Evolutionary conservation across 2,113 vertebrate genomes (phyloP), one percentile per base, ranked within the genome.

Genomic region (Eubucco bourcierii): DNA sequence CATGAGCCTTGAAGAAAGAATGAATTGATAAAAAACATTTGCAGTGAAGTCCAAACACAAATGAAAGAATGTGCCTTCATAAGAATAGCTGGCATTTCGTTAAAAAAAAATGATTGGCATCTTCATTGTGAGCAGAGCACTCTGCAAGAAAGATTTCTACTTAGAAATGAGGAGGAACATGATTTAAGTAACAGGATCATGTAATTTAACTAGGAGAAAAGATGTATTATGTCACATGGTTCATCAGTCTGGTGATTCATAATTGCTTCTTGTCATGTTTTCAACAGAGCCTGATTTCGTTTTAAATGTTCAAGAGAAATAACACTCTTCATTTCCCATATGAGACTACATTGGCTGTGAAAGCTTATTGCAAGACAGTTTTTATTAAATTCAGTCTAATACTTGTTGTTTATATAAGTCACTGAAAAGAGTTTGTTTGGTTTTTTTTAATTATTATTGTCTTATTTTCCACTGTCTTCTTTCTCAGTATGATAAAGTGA

Each of bases 231-330:
- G 84, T 90, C 74, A 90, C 55, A 90, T 59, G 56, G 66, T 78
- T 94, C 66, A 95, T 87, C 74, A 91, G 37, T 78, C 39, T 91
- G 70, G 63, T 90, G 80, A 91, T 85, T 79, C 72, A 56, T 89
- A 94, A 87, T 72, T 93, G 53, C 12, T 76, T 10, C 58, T 92
- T 89, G 66, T 87, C 92, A 89, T 79, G 14, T 81, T 90, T 90
- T 78, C 66, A 78, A 31, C 25, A 64, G 71, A 71, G 65, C 67
- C 33, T 92, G 44, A 85, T 88, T 90, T 76, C 52, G 59, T 88
- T 84, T 94, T 90, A 92, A 90, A 66, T 59, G 77, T 90, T 83
- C 80, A 55, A 73, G 50, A 66, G 80, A 92, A 94, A 80, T 86
- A 83, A 24, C 2, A 8, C 20, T 47, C 7, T 85, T 68, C 17